These are phyloP conservation scores for Tenthredo mesomela DNA, from an alignment of 2,888 invertebrate species.

Conservation along the genomic window DNA sequence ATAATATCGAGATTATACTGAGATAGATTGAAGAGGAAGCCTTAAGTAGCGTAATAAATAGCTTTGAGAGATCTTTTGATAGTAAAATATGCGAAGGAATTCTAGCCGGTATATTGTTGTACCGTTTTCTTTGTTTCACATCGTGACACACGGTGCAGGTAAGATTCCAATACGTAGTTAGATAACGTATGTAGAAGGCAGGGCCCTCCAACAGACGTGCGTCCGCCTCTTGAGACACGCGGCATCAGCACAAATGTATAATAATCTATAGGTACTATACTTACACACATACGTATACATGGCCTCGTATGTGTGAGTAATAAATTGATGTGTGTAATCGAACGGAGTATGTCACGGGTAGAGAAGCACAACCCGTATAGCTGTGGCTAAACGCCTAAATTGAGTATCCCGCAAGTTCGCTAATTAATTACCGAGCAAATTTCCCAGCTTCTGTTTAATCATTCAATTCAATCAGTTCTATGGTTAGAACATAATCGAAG, in stretches of 20 bases:
- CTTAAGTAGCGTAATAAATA: neutral
- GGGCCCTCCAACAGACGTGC: neutral
- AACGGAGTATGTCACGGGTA: neutral
- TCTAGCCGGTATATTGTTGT: conserved; percentile 10
- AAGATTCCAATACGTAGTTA: conserved; percentile 38
- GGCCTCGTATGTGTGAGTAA: neutral
- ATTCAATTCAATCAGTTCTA: neutral
- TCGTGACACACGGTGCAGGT: neutral
- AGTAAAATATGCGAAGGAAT: neutral
- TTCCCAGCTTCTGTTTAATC: neutral
- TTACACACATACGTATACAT: neutral
- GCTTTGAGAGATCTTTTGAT: neutral
- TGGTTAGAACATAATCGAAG: neutral
- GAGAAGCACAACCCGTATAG: neutral
- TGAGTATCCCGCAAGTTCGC: neutral
- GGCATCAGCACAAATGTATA: conserved; percentile 37
- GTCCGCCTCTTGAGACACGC: conserved; percentile 41
- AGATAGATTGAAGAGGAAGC: neutral
- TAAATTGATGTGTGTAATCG: neutral
- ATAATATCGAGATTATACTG: neutral
- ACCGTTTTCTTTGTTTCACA: conserved; percentile 16
- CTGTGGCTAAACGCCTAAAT: neutral
- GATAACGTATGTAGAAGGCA: conserved; percentile 31
- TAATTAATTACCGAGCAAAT: neutral
- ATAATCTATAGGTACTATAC: conserved; percentile 6